A percentile compares a stretch with the other conserved stretches of the same genome.
Conservation (phyloP, 2,888 invertebrate genomes). For the Vanessa cardui region DNA sequence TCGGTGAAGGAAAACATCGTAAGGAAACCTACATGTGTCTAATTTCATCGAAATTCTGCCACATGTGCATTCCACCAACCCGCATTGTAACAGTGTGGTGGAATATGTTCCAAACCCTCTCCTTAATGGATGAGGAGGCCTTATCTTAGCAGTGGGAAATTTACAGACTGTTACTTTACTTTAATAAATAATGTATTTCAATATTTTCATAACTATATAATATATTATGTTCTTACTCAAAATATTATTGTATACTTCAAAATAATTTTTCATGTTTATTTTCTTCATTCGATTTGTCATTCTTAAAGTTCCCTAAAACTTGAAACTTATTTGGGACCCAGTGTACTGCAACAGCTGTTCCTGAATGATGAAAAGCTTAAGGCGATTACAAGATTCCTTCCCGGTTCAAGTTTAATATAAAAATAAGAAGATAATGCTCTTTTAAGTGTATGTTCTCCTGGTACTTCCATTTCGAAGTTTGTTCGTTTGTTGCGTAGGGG, state of each 20-base stretch:
- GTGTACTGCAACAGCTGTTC: conserved; percentile 65
- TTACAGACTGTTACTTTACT: too few relatives aligned
- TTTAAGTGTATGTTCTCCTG: conserved; percentile 68
- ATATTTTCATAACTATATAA: too few relatives aligned
- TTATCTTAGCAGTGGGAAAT: too few relatives aligned
- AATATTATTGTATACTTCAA: conserved; percentile 1
- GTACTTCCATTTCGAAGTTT: conserved; percentile 54
- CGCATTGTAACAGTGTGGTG: too few relatives aligned
- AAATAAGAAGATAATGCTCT: conserved; percentile 75
- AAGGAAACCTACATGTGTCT: too few relatives aligned
- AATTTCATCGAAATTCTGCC: too few relatives aligned
- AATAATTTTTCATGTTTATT: conserved; percentile 20
- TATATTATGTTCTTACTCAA: too few relatives aligned
- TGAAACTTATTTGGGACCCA: conserved; percentile 40
- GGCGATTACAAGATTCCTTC: conserved; percentile 72
- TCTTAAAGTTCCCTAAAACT: conserved; percentile 35
- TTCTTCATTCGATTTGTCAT: conserved; percentile 35
- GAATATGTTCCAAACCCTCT: too few relatives aligned
- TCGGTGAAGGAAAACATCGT: too few relatives aligned
- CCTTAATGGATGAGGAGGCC: too few relatives aligned
- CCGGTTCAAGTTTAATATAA: conserved; percentile 72
- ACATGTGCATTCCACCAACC: too few relatives aligned
- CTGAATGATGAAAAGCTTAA: conserved; percentile 76
- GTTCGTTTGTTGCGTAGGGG: conserved; percentile 41
- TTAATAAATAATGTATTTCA: too few relatives aligned